Evolutionary conservation across 2,113 vertebrate species (phyloP), one percentile per base, ranked within the genome.

Genomic region (Nettapus auritus): DNA sequence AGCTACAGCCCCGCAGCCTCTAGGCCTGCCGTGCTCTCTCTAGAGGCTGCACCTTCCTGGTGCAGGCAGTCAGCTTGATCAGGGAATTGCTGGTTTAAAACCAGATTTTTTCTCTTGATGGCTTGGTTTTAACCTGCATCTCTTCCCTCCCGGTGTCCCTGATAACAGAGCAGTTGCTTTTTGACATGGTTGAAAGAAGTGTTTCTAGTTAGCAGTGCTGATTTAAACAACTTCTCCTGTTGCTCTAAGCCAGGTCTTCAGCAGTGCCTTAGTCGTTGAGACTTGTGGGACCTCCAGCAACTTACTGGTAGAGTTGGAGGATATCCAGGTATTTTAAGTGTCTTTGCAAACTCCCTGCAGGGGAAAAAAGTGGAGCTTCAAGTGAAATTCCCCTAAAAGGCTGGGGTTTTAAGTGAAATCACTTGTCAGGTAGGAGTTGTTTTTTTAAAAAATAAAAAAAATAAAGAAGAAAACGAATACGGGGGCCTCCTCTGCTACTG

Each of bases 21-120:
- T 19, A 3, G 0, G 29, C 13, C 25, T 19, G 38, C 0, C 2
- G 38, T 13, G 48, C 34, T 8, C 14, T 14, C 0, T 2, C 42
- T 4, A 0, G 23, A n/a, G 76, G 8, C 64, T 28, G 13, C 5
- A 9, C 57, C 31, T 19, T 2, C 26, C 34, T 28, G 3, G 22
- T 11, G 52, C n/a, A 7, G 44, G 60, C 36, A n/a, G 38, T 25
- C 62, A 48, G 55, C 69, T 31, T 4, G 0, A 1, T 2, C 7
- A 0, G 18, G 63, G 34, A 57, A 2, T 13, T 5, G 26, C n/a
- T 28, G 9, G 9, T 36, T 62, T 29, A 33, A 40, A 66, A 53
- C 21, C 3, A 2, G 21, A 3, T 2, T 7, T 13, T 50, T 28
- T 60, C 34, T 38, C 56, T n/a, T 12, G 10, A 15, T 52, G 74